Percentiles rank a stretch among this genome's conserved stretches.
Evolutionary conservation across 2,113 vertebrate genomes (phyloP).

Genomic region (Epinephelus lanceolatus): DNA sequence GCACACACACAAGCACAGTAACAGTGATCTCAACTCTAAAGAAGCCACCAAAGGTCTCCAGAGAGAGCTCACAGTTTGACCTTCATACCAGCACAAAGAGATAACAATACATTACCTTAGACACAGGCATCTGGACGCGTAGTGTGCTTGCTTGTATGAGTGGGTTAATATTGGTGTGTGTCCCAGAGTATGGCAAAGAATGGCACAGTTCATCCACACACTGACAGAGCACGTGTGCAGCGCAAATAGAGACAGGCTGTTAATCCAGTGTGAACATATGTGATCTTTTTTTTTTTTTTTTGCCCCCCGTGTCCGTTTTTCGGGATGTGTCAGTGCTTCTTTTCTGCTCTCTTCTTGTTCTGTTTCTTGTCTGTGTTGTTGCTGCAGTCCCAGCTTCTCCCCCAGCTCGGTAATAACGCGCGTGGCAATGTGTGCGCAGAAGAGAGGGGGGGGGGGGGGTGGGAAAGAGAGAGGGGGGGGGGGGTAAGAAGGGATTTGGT

Average conservation of each 20-base stretch:
- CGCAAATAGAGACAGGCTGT: constrained; percentile 41
- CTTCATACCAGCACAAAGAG: constrained; percentile 35
- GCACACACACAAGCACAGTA: constrained; percentile 1
- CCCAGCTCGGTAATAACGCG: constrained; percentile 45
- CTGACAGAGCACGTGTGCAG: constrained; percentile 32
- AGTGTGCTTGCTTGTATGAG: constrained; percentile 34
- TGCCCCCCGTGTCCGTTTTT: constrained; percentile 12
- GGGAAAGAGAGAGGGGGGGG: background rate
- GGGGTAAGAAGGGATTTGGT: constrained; percentile 37
- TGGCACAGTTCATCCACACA: constrained; percentile 42
- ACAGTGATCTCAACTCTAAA: background rate
- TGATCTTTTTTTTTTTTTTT: constrained; percentile 16
- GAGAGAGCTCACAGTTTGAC: constrained; percentile 41
- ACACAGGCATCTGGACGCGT: constrained; percentile 78
- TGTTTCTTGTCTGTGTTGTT: constrained; percentile 58
- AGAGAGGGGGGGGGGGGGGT: constrained; percentile 17
- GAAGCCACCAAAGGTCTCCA: background rate
- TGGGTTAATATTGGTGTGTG: constrained; percentile 37
- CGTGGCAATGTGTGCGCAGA: constrained; percentile 51
- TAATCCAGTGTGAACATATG: constrained; percentile 67
- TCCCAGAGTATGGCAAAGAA: constrained; percentile 47
- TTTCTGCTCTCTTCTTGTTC: constrained; percentile 48
- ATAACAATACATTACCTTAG: constrained; percentile 73
- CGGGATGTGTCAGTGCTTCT: constrained; percentile 37
- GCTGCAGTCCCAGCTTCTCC: constrained; percentile 62